phyloP scores from a whole-genome alignment of 2,113 vertebrate genomes.

The Anolis carolinensis region DNA sequence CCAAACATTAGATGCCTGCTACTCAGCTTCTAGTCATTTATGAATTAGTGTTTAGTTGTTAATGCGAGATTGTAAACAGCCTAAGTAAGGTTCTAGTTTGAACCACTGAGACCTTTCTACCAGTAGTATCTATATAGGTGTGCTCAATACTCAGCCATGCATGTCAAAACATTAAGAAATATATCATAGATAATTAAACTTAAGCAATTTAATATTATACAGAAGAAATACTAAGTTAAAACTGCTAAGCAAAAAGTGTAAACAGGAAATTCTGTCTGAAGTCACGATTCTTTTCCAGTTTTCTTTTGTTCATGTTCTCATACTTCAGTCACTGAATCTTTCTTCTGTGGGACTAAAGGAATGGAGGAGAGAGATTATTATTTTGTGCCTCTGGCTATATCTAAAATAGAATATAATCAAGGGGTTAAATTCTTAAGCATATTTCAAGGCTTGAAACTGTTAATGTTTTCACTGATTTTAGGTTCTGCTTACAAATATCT shows the following conservation, averaged over 20 bases:
- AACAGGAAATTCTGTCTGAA: neutral
- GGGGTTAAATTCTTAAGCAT: neutral
- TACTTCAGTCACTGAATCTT: neutral
- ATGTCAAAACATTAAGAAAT: neutral
- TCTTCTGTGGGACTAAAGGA: neutral
- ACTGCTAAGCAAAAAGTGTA: neutral
- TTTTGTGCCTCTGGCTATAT: neutral
- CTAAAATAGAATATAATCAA: neutral
- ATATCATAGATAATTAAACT: no score
- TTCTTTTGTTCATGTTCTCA: neutral
- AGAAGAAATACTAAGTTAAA: neutral
- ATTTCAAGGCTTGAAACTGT: neutral
- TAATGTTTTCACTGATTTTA: conserved; percentile 52
- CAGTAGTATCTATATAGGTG: neutral
- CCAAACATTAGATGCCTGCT: neutral
- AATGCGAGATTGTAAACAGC: neutral
- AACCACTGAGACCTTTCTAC: neutral
- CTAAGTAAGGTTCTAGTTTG: neutral
- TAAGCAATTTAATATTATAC: neutral
- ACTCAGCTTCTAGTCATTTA: neutral
- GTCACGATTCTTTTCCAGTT: neutral
- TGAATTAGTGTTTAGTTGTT: neutral
- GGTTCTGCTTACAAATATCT: conserved; percentile 89
- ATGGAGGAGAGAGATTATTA: neutral
- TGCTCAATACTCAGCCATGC: neutral